These are phyloP conservation scores for Onychomys leucogaster DNA, from an alignment of 2,797 vertebrate genomes.

Conservation along the genomic window DNA sequence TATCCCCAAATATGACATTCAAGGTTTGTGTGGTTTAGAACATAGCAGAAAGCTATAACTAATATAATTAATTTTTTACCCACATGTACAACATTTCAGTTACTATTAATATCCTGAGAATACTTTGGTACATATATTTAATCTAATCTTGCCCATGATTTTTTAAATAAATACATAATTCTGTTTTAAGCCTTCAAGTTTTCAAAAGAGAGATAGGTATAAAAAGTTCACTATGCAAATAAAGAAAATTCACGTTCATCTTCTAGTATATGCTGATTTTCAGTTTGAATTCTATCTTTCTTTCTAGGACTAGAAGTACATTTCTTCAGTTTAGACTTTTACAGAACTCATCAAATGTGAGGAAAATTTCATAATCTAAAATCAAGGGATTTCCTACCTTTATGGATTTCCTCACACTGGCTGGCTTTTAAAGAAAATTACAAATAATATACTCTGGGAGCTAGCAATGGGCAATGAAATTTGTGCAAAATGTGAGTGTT, in stretches of 20 bases:
- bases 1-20: not conserved
- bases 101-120: not conserved
- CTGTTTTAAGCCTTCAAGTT: slow-evolving; percentile 2
- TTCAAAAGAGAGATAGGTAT: not conserved
- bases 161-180: slow-evolving; percentile 1
- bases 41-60: not conserved
- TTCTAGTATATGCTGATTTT: slow-evolving; percentile 36
- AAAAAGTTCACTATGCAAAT: slow-evolving; percentile 10
- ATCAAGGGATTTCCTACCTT: slow-evolving; percentile 29
- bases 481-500: slow-evolving; percentile 25
- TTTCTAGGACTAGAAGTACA: slow-evolving; percentile 19
- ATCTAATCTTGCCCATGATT: not conserved
- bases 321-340: slow-evolving; percentile 4
- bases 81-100: not conserved
- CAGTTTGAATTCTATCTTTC: slow-evolving; percentile 58
- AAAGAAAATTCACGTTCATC: not conserved
- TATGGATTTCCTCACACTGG: slow-evolving; percentile 1
- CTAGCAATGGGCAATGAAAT: slow-evolving; percentile 27
- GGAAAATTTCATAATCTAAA: slow-evolving; percentile 63
- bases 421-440: slow-evolving; percentile 57
- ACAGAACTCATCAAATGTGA: slow-evolving; percentile 40
- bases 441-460: slow-evolving; percentile 25
- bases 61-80: not conserved
- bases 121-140: not conserved
- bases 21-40: not conserved